Evolutionary conservation across 2,888 invertebrate genomes (phyloP).

Genomic region (Sclerodermus sp.): DNA sequence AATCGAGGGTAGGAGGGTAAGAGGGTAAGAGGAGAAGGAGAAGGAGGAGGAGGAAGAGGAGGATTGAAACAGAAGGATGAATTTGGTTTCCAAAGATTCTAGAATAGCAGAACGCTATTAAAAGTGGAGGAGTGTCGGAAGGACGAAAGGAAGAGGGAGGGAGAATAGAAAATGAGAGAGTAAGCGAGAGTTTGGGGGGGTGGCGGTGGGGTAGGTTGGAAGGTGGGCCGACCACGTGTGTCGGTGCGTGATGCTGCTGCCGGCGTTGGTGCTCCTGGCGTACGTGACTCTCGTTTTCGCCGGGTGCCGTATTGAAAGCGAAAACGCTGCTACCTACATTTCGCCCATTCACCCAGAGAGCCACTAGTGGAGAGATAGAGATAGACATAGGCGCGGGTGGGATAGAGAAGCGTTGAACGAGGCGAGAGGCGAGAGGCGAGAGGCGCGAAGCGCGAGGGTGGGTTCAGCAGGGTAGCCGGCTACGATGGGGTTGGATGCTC

Average conservation of each 20-base stretch:
- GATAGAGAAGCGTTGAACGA: conserved; percentile 15
- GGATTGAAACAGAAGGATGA: no score
- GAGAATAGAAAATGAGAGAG: no score
- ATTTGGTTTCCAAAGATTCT: no score
- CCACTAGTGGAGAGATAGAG: conserved; percentile 19
- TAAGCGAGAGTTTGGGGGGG: no score
- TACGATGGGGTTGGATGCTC: no score
- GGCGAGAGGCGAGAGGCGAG: conserved; percentile 16
- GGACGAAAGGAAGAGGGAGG: neutral
- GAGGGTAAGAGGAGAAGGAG: no score
- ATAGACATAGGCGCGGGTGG: conserved; percentile 5
- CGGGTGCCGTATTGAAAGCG: conserved; percentile 55
- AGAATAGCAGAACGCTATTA: no score
- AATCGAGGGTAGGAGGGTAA: no score
- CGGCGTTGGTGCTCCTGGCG: conserved; percentile 41
- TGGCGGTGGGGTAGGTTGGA: no score
- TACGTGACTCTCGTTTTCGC: conserved; percentile 57
- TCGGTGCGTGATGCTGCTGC: conserved; percentile 34
- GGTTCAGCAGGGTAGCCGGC: conserved; percentile 13
- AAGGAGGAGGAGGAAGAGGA: no score
- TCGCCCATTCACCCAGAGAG: conserved; percentile 55
- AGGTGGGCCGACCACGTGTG: conserved; percentile 36
- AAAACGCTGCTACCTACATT: conserved; percentile 56
- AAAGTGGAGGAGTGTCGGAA: no score
- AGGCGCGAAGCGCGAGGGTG: conserved; percentile 15